Percentiles rank a stretch among this genome's conserved stretches.
These are phyloP conservation scores for Scatophagus argus DNA, from an alignment of 2,113 vertebrate species.

Conservation along the genomic window DNA sequence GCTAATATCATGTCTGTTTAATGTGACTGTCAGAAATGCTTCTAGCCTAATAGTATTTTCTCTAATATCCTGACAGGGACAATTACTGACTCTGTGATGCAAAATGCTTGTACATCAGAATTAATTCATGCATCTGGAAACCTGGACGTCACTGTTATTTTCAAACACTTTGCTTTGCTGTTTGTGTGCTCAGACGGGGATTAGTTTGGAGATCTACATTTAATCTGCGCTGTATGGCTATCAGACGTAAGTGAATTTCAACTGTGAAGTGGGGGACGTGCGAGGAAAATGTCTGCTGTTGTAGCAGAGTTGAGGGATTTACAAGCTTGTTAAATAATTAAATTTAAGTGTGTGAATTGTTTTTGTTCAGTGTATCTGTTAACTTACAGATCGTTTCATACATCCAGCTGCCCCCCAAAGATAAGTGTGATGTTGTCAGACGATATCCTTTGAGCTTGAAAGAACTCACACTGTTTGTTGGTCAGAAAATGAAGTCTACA, in stretches of 20 bases:
- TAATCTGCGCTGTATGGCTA: neutral
- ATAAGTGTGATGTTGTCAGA: neutral
- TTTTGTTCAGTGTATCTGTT: neutral
- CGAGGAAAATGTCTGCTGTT: neutral
- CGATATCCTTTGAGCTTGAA: neutral
- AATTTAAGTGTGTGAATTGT: neutral
- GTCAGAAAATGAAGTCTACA: neutral
- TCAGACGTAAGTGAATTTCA: neutral
- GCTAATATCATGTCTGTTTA: slow-evolving; percentile 41
- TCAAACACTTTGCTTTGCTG: neutral
- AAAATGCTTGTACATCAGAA: neutral
- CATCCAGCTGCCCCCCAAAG: neutral
- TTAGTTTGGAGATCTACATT: neutral
- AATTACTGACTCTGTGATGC: neutral
- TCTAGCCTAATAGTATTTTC: neutral
- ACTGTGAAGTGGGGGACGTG: too few species aligned
- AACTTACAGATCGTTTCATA: neutral
- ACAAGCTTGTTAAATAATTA: neutral
- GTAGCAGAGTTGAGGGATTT: neutral
- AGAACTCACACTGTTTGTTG: neutral
- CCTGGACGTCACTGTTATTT: neutral
- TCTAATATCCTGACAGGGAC: slow-evolving; percentile 16
- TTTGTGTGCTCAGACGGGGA: neutral
- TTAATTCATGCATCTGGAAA: neutral
- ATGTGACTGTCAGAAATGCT: slow-evolving; percentile 37